phyloP scores from a whole-genome alignment of 2,797 vertebrate genomes.

The Hoplostethus atlanticus region DNA sequence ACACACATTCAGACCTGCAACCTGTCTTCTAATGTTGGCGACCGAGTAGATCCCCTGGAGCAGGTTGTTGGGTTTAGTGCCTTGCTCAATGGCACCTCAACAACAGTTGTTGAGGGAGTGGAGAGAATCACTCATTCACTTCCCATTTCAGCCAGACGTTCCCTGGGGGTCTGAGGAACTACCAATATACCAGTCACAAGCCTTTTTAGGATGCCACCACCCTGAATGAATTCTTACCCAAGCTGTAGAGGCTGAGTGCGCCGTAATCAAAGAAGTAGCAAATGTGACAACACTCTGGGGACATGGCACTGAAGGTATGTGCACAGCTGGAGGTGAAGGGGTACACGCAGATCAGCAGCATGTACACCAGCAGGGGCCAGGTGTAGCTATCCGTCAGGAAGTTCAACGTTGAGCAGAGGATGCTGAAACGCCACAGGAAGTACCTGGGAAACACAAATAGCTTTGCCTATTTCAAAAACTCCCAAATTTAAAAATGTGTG shows the following conservation, averaged over 20 bases:
- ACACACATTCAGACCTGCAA: no score
- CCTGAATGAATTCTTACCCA: conserved; percentile 71
- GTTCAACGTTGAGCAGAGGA: conserved; percentile 81
- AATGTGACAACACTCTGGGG: conserved; percentile 85
- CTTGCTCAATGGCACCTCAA: background rate
- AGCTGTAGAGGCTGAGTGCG: conserved; percentile 88
- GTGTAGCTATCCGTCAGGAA: conserved; percentile 85
- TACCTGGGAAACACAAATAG: conserved; percentile 77
- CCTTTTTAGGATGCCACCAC: no score
- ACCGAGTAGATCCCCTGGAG: no score
- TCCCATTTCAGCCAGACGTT: no score
- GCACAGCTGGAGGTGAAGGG: conserved; percentile 90
- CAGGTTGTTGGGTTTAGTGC: no score
- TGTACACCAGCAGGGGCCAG: conserved; percentile 89
- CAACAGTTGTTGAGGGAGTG: background rate
- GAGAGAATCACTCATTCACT: no score
- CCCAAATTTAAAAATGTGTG: background rate
- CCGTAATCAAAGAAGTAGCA: conserved; percentile 91
- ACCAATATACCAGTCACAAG: no score
- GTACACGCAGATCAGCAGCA: conserved; percentile 89
- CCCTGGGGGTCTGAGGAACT: no score
- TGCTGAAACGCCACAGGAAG: conserved; percentile 86
- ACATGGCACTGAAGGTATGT: conserved; percentile 91
- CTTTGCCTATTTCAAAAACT: background rate
- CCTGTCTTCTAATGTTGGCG: no score